A percentile compares a stretch with the other conserved stretches of the same genome.
phyloP scores from a whole-genome alignment of 23 tunicate genomes.

The Diplosoma virens region DNA sequence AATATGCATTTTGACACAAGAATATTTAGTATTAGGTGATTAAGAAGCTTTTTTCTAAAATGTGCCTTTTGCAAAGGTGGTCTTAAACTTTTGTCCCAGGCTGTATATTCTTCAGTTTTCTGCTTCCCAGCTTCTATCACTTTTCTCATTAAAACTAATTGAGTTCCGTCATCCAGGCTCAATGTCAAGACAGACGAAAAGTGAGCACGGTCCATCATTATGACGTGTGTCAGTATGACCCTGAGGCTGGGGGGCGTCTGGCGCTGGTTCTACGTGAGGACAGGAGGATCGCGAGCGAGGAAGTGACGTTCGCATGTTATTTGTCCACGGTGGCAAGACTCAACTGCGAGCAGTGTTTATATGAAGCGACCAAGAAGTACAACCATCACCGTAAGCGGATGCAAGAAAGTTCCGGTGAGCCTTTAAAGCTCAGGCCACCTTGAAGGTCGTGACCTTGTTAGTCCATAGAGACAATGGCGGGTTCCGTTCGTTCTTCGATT shows the following conservation, averaged over 20 bases:
- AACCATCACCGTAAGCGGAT: slow-evolving; percentile 30
- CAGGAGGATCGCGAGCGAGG: slow-evolving; percentile 44
- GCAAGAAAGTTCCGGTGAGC: slow-evolving; percentile 50
- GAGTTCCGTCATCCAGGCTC: slow-evolving; percentile 40
- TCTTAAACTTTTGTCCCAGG: too few species aligned
- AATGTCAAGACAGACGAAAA: slow-evolving; percentile 78
- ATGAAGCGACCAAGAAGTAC: slow-evolving; percentile 28
- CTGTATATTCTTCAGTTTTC: too few species aligned
- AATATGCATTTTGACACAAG: too few species aligned
- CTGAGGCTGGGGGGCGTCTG: slow-evolving; percentile 28
- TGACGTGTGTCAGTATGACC: slow-evolving; percentile 37
- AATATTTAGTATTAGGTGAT: too few species aligned
- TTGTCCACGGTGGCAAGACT: slow-evolving; percentile 51
- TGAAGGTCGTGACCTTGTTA: too few species aligned
- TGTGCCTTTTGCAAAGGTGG: too few species aligned
- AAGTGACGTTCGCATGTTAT: slow-evolving; percentile 37
- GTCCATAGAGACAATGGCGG: too few species aligned
- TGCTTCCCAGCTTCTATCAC: too few species aligned
- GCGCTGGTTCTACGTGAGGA: slow-evolving; percentile 37
- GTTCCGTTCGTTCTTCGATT: slow-evolving; percentile 18
- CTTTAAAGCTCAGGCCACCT: too few species aligned
- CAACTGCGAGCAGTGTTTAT: slow-evolving; percentile 64
- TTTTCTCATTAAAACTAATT: background rate
- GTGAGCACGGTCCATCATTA: slow-evolving; percentile 47
- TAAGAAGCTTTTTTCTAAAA: too few species aligned